phyloP scores from a whole-genome alignment of 2,888 invertebrate species.

The Syritta pipiens region DNA sequence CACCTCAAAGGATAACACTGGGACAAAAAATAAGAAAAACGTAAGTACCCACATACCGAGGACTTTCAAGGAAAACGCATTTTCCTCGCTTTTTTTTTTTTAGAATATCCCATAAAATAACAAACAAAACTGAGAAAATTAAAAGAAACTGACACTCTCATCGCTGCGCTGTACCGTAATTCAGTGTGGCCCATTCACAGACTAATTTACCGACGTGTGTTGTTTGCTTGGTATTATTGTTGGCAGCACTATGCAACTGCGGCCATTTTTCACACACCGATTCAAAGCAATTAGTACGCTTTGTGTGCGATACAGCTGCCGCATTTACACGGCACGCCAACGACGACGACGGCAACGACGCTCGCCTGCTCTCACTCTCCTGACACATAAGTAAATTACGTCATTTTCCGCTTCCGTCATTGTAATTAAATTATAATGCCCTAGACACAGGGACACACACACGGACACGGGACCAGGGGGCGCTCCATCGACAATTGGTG shows the following conservation, averaged over 20 bases:
- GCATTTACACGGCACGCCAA: constrained; percentile 15
- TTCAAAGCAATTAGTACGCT: constrained; percentile 64
- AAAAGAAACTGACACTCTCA: no score
- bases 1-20: no score
- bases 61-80: no score
- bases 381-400: constrained; percentile 64
- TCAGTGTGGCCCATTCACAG: constrained; percentile 39
- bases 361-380: no score
- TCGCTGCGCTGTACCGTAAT: no score
- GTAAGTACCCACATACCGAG: no score
- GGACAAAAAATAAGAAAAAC: no score
- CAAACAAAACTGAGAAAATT: no score
- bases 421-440: constrained; percentile 67
- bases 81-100: no score
- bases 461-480: constrained; percentile 15
- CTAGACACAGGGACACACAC: constrained; percentile 11
- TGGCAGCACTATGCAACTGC: constrained; percentile 11
- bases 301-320: constrained; percentile 55
- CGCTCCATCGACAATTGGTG: constrained; percentile 40
- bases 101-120: no score
- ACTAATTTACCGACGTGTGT: constrained; percentile 16
- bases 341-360: background rate
- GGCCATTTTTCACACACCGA: constrained; percentile 54
- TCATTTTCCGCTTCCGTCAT: constrained; percentile 68
- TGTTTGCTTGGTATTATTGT: background rate